Evolutionary conservation across 2,113 vertebrate species (phyloP).

Genomic region (Mobula birostris): DNA sequence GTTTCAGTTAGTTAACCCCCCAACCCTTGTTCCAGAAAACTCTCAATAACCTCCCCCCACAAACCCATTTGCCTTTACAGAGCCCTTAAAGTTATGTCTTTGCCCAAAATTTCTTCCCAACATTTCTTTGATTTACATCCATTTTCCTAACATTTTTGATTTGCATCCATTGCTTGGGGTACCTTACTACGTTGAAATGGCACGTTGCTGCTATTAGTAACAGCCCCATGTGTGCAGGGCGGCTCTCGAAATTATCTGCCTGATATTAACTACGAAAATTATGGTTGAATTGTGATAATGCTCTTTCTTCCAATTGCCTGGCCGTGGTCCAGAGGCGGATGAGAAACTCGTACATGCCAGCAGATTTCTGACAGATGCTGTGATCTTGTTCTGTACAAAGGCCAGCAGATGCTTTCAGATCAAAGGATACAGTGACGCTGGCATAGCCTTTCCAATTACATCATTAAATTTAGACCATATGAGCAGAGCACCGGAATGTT

Average conservation of each 20-base stretch:
- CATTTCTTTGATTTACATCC: neutral
- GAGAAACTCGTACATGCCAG: neutral
- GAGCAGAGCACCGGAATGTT: neutral
- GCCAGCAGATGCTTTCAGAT: neutral
- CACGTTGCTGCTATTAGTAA: neutral
- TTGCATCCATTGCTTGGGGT: neutral
- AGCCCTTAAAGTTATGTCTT: neutral
- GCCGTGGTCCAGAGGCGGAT: neutral
- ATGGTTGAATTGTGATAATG: neutral
- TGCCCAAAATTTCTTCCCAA: neutral
- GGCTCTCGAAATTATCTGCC: neutral
- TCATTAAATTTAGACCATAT: slow-evolving; percentile 19
- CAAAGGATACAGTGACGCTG: neutral
- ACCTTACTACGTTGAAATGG: neutral
- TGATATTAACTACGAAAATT: neutral
- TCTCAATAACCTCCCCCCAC: neutral
- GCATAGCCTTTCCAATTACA: neutral
- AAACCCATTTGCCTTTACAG: neutral
- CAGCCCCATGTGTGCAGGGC: neutral
- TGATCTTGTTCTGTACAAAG: neutral
- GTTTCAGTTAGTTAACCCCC: neutral
- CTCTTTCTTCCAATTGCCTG: neutral
- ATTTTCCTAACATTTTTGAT: neutral
- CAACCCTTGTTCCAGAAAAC: neutral
- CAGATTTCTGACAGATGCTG: slow-evolving; percentile 8